Base-by-base conservation (phyloP, 2,113 vertebrate genomes). In the Prunella fulvescens region DNA sequence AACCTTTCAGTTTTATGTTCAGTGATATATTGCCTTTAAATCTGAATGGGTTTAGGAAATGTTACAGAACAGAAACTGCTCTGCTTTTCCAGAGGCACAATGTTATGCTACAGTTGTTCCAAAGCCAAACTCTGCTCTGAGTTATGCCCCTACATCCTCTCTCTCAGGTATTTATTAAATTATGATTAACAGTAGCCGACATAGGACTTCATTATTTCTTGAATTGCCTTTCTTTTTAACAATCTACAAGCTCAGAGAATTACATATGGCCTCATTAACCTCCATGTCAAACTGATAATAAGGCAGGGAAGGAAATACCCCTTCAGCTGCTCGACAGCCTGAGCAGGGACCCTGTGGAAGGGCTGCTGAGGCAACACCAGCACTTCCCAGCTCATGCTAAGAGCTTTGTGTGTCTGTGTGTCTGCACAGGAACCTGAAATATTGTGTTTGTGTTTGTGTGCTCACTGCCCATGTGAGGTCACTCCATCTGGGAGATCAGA, bases 1-100 rank as follows among this genome's bases (percentile, higher is more conserved):
- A 96, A 96, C 92, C 93, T 96, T 97, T 95, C 0, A 0, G 23
- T 24, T 96, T 88, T 94, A 74, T 93, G 90, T 86, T 95, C 90
- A 94, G 90, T 83, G 85, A 96, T 92, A 91, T 90, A 85, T 94
- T 11, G 65, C 25, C 90, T 85, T 87, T 76, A 95, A 88, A 88
- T 90, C 67, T 71, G 82, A n/a, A 86, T 78, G 60, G 31, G 42
- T 71, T 95, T 77, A 71, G 37, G 82, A 94, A 95, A 94, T 90
- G 92, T 77, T 94, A 78, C 20, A 35, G 80, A 78, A 54, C 11
- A 80, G 39, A 95, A 93, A 84, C 4, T 19, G 25, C 40, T 91
- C 40, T 54, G 31, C 64, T 88, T 82, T 92, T 92, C 86, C 80
- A 88, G 77, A 95, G 81, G 87, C 89, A 53, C n/a, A 89, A 90